Conservation (phyloP, 92 coral and sea anemone species). For the Metridium senile region DNA sequence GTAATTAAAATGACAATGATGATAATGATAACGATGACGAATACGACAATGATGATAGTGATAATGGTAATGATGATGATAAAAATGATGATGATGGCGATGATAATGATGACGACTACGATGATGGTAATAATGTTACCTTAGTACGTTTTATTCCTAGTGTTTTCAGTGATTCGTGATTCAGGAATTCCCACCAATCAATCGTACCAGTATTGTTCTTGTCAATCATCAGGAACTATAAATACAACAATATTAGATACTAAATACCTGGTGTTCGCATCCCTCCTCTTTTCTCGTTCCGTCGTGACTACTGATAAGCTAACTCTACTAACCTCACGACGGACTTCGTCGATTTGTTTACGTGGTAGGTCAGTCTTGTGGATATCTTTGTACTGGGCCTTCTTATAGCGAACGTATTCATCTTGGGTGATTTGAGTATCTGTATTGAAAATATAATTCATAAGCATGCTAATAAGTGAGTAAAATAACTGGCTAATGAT, state of each 20-base stretch:
- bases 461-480: too few species aligned
- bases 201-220: conserved; percentile 89
- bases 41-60: neutral
- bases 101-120: neutral
- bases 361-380: conserved; percentile 64
- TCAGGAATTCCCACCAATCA: conserved; percentile 98
- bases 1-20: neutral
- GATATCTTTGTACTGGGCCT: conserved; percentile 62
- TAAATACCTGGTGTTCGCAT: too few species aligned
- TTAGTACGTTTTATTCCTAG: conserved; percentile 79
- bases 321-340: conserved; percentile 62
- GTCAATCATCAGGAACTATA: conserved; percentile 81
- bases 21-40: neutral
- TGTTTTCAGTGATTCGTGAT: conserved; percentile 82
- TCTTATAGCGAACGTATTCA: conserved; percentile 68
- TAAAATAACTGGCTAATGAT: too few species aligned
- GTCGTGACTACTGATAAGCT: too few species aligned
- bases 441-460: too few species aligned
- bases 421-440: conserved; percentile 79
- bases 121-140: conserved; percentile 33
- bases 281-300: too few species aligned
- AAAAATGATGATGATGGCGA: neutral
- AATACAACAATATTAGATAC: neutral
- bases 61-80: neutral
- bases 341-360: conserved; percentile 56